Percentiles rank a stretch among this genome's conserved stretches.
phyloP scores from a whole-genome alignment of 2,797 vertebrate genomes.

The Myotis daubentonii region DNA sequence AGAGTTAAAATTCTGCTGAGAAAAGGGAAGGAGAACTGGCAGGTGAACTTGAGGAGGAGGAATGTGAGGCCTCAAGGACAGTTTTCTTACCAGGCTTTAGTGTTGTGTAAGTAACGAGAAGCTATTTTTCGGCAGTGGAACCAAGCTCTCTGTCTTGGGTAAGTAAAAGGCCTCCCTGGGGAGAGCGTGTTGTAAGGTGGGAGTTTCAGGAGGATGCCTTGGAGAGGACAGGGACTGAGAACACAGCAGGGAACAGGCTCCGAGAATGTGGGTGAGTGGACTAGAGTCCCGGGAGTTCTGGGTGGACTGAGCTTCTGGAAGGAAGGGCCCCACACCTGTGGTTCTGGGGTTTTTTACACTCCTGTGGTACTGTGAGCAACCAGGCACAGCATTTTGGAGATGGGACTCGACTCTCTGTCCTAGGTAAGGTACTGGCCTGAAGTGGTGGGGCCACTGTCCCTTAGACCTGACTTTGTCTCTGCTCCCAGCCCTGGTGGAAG shows the following conservation, averaged over 20 bases:
- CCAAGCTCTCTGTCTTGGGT: slow-evolving; percentile 82
- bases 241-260: neutral
- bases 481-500: neutral
- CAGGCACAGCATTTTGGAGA: slow-evolving; percentile 58
- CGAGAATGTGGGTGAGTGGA: neutral
- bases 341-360: neutral
- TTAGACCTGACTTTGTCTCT: neutral
- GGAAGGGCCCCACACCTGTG: rapidly evolving
- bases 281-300: neutral
- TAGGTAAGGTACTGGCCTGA: slow-evolving; percentile 46
- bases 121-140: slow-evolving; percentile 75
- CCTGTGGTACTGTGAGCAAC: neutral
- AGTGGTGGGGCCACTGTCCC: neutral
- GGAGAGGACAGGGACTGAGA: too few species aligned
- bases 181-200: rapidly evolving
- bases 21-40: neutral
- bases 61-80: neutral
- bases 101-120: slow-evolving; percentile 69
- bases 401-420: slow-evolving; percentile 38
- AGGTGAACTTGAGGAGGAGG: neutral
- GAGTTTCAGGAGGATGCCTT: neutral
- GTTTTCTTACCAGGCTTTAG: slow-evolving; percentile 67
- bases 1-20: neutral
- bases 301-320: neutral
- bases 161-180: slow-evolving; percentile 40